Base-by-base conservation (phyloP, 2,797 vertebrate species). In the Sitta carolinensis region DNA sequence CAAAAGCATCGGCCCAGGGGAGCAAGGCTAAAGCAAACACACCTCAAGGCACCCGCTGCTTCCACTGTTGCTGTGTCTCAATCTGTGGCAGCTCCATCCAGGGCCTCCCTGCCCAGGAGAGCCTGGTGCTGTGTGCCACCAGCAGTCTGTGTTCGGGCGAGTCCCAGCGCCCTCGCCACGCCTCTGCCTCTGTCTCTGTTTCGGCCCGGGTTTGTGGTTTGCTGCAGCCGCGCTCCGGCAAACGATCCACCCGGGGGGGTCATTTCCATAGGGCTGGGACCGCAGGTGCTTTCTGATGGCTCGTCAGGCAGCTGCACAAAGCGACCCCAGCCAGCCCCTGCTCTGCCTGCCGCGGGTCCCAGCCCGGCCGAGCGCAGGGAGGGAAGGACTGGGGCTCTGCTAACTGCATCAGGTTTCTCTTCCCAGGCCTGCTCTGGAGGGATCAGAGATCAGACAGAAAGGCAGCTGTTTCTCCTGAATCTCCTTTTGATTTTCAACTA, bases 281-380 rank as follows among this genome's bases (percentile, higher is more conserved):
- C 55, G 36, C 96, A 97, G 97, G 95, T 98, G 97, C 94, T 93
- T 90, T 93, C 95, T 97, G 97, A 91, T 36, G 84, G 95, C 87
- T 47, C 34, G 11, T 8, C 94, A 96, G 97, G 93, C 96, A 93
- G 96, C 95, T 92, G 94, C 17, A 62, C 54, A 68, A 23, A 57
- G 10, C 40, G 18, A 58, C 62, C 57, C 7, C 40, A 14, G n/a
- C 68, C 72, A 30, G 79, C 68, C 45, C 68, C 66, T 61, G 45
- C 3, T 48, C n/a, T 72, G 20, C 82, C 18, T 13, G 13, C 72
- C 16, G 48, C 40, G 21, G 84, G 92, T 38, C 58, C 38, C 66
- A 38, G 85, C 61, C 40, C 57, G 8, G 87, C 36, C 13, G 1
- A 40, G 45, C 0, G 59, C 79, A 50, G 86, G 47, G 40, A 84